Percentiles rank a stretch among this genome's conserved stretches.
These are phyloP conservation scores for Bos indicus DNA, from an alignment of 2,113 vertebrate genomes.

Conservation along the genomic window DNA sequence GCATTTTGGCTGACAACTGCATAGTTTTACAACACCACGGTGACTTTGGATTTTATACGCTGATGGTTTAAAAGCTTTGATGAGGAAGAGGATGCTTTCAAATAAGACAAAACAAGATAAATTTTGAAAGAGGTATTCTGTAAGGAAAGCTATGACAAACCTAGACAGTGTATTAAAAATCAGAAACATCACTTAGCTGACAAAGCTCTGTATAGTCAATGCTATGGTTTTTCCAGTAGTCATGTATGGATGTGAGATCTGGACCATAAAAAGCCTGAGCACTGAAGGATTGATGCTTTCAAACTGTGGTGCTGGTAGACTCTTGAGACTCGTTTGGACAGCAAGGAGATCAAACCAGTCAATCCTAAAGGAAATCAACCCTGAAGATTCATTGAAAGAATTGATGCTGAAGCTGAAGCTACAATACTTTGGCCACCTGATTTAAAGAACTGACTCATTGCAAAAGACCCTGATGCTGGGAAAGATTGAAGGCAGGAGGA, in stretches of 20 bases:
- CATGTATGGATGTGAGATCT: background rate
- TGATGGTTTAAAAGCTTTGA: conserved; percentile 4
- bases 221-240: background rate
- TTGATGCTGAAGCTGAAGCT: background rate
- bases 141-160: background rate
- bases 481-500: background rate
- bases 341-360: background rate
- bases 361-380: background rate
- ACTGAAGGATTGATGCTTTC: background rate
- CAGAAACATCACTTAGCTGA: background rate
- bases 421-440: background rate
- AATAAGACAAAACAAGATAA: background rate
- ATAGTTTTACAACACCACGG: background rate
- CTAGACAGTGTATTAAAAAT: background rate
- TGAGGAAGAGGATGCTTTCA: conserved; percentile 2
- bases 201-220: background rate
- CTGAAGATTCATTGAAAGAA: background rate
- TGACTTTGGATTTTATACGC: conserved; percentile 15
- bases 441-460: background rate
- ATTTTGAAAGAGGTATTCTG: background rate
- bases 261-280: background rate
- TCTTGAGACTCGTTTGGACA: background rate
- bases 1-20: background rate
- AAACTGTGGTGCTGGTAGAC: background rate
- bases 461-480: background rate